Evolutionary conservation across 2,797 vertebrate species (phyloP).

Genomic region (Parauchenoglanis punctatus): DNA sequence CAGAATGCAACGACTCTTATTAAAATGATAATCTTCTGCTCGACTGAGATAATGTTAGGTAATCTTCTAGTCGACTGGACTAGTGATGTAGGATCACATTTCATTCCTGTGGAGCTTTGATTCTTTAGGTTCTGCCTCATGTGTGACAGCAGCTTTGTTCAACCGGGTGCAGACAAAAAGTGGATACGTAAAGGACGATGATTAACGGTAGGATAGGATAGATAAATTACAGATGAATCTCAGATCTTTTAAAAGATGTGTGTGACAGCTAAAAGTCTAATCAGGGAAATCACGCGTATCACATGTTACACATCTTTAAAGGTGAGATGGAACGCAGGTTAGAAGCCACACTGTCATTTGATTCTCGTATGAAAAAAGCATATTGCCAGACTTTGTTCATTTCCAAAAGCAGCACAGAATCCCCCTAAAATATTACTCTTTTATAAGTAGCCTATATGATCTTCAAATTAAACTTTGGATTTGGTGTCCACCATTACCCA

Average conservation of each 20-base stretch:
- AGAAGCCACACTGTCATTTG: background rate
- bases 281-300: background rate
- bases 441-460: background rate
- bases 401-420: background rate
- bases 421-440: background rate
- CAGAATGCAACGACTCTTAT: background rate
- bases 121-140: conserved; percentile 10
- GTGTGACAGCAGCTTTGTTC: conserved; percentile 3
- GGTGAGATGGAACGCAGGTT: background rate
- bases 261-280: background rate
- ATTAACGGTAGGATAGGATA: background rate
- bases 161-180: background rate
- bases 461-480: background rate
- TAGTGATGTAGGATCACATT: background rate
- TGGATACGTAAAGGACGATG: background rate
- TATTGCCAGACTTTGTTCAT: background rate
- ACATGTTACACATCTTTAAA: background rate
- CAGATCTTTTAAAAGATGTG: background rate
- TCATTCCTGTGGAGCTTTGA: conserved; percentile 1
- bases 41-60: background rate
- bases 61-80: conserved; percentile 15
- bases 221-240: background rate
- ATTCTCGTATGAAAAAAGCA: background rate
- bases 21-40: background rate
- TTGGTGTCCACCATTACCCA: background rate